Base-by-base conservation (phyloP, 2,113 vertebrate species). In the Thamnaconus septentrionalis region DNA sequence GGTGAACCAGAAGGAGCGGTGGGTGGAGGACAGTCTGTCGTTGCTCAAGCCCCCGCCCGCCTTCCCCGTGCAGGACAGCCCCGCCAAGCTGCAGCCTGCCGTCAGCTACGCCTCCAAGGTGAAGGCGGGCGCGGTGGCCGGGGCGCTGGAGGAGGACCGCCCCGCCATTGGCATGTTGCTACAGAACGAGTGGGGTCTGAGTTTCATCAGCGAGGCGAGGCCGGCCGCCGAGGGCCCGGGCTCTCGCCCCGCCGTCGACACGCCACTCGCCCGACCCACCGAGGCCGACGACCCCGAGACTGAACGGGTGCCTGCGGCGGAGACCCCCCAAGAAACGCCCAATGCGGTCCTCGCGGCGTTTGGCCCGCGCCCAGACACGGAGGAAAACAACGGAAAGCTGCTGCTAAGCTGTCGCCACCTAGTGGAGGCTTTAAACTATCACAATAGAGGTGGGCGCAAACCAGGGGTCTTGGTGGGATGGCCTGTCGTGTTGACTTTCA, bases 101-200 rank as follows among this genome's bases (percentile, higher is more conserved):
- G 92, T 94, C 63, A 94, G 93, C 87, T 95, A 95, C 54, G 94
- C 94, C 66, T 94, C 93, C 77, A 94, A 94, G 83, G 93, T 95
- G 79, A 95, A 94, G 84, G 88, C 91, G 4, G 90, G 92, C 8
- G 85, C 91, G 9, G 57, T 76, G 3, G 55, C 58, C 0, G 84
- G 80, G 1, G 67, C 69, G 3, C 82, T 85, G 52, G 87, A 86
- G 61, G 90, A 91, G 62, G 90, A 92, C 55, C 88, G 89, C 11
- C 91, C 91, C 0, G 90, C 89, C 60, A 92, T 94, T 7, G 91
- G 92, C 0, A 90, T 93, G 64, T 89, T 94, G 70, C 91, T 94
- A 62, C 92, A 94, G 78, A 94, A 94, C 79, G 88, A 93, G 69
- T 94, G 93, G 93, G 93, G 93, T 43, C 90, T 94, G 5, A 94